Base-by-base conservation (phyloP, 2,888 invertebrate species). In the Melikaiella ostensackeni region DNA sequence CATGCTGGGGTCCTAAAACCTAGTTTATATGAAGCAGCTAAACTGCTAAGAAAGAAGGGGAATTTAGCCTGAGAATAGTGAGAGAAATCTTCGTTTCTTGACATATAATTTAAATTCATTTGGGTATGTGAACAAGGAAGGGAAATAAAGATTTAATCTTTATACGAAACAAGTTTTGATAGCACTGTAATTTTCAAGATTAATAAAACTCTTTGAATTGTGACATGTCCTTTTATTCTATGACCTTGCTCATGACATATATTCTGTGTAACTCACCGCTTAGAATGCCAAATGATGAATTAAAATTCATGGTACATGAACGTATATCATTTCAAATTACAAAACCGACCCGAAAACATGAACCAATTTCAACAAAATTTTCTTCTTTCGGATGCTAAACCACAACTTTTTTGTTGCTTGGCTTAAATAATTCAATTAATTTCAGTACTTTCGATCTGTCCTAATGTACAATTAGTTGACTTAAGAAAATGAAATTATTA, bases 171-270 rank as follows among this genome's bases (percentile, higher is more conserved):
- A 50, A 50, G 50, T 55, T 55, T 55, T 55, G n/a, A 21, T 55
- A 55, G 21, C 3, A 21, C 0, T 50, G n/a, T n/a, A 2, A 50
- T n/a, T 50, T n/a, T 50, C 50, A 50, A n/a, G 50, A 50, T 50
- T 50, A 8, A 50, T 50, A n/a, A 50, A 50, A 50, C n/a, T 50
- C 8, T 9, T 8, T 50, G n/a, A n/a, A 50, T 8, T n/a, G n/a
- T 55, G 21, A 55, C n/a, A 55, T 55, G 55, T 55, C 55, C 21
- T 55, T 55, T 21, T 0, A n/a, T n/a, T 21, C 55, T 3, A 30
- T 55, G 21, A 9, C 55, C 55, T 55, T 55, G 55, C 55, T 55
- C 55, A 21, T 55, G 55, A 55, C 55, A 55, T 21, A 55, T 55
- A 55, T 55, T 16, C 16, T 42, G 8, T 55, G 6, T 21, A 55